Percentiles rank a stretch among this genome's conserved stretches.
Conservation (phyloP, 2,113 vertebrate genomes). For the Ariopsis seemanni region DNA sequence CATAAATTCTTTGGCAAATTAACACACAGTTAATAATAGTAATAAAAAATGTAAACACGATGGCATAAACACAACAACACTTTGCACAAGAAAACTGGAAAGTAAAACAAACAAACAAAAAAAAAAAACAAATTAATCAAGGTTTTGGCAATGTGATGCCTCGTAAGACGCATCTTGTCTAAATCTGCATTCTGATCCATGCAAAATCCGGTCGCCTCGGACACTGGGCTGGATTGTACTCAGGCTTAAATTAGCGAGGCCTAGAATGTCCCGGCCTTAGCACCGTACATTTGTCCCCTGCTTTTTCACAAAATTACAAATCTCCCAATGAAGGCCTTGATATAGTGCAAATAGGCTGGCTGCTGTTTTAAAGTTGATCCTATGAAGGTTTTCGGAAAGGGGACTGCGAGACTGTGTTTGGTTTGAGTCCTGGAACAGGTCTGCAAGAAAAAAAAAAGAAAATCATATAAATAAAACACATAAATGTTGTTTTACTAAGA, state of each 20-base stretch:
- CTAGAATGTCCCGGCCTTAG: constrained; percentile 42
- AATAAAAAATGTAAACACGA: constrained; percentile 53
- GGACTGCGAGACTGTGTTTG: constrained; percentile 67
- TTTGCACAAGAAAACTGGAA: constrained; percentile 55
- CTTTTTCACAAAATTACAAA: constrained; percentile 52
- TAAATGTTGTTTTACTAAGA: neutral
- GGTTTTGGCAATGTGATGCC: constrained; percentile 67
- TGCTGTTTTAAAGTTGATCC: constrained; percentile 52
- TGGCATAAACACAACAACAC: constrained; percentile 25
- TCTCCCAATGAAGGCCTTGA: constrained; percentile 57
- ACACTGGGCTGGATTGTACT: constrained; percentile 36
- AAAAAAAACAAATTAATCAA: constrained; percentile 47
- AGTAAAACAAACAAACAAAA: constrained; percentile 55
- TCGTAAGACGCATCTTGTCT: constrained; percentile 59
- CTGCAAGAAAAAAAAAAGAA: constrained; percentile 64
- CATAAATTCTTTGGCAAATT: constrained; percentile 74
- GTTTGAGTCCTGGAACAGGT: constrained; percentile 77
- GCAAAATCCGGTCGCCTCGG: constrained; percentile 65
- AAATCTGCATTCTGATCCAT: constrained; percentile 69
- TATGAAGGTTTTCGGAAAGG: constrained; percentile 71
- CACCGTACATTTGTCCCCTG: constrained; percentile 35
- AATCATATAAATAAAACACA: neutral
- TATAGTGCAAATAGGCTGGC: constrained; percentile 77
- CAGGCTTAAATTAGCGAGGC: constrained; percentile 13
- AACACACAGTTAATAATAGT: constrained; percentile 54